Evolutionary conservation across 2,797 vertebrate genomes (phyloP), one percentile per base, ranked within the genome.

Genomic region (Xerus rutilus): DNA sequence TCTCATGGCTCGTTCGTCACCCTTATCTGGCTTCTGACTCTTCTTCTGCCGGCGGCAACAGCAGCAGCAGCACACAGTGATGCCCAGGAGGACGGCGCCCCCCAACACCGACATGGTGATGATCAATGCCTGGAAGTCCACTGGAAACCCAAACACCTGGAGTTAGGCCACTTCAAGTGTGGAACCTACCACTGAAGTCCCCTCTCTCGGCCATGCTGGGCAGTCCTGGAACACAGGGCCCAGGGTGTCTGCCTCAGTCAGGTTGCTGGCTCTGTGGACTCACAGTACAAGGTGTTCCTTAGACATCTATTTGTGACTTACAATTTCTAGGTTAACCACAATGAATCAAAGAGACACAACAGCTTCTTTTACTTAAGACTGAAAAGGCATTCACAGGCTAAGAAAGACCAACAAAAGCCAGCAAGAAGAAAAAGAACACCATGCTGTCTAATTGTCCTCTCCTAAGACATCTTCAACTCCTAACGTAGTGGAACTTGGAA

Each of bases 81-180:
- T 0, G 14, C 87, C 97, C 74, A 99, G 95, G 43, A 99, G 39
- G 94, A 99, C 76, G 30, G 97, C 1, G 20, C 99, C 99, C 57
- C 98, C 99, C 45, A 99, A 97, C 97, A 99, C 99, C 0, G 99
- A 99, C 98, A 99, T 98, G 0, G 99, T 95, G 85, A 99, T 99
- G 97, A 99, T 99, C 98, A 99, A 57, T 32, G 99, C 98, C 99
- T 99, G 99, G 67, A 99, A 99, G 98, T 99, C 99, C 92, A 99
- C 99, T 99, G 94, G 11, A 97, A 90, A 86, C 5, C 85, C 49
- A 89, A 20, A 45, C 3, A 10, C 0, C 39, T 1, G 17, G 8
- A 13, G 82, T 82, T 14, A 87, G 76, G 57, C 32, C 0, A 2
- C 1, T 0, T 4, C 77, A n/a, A 2, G 8, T 3, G 3, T 5